Base-by-base conservation (phyloP, 1,140 invertebrate species). In the Drosophila equinoxialis region DNA sequence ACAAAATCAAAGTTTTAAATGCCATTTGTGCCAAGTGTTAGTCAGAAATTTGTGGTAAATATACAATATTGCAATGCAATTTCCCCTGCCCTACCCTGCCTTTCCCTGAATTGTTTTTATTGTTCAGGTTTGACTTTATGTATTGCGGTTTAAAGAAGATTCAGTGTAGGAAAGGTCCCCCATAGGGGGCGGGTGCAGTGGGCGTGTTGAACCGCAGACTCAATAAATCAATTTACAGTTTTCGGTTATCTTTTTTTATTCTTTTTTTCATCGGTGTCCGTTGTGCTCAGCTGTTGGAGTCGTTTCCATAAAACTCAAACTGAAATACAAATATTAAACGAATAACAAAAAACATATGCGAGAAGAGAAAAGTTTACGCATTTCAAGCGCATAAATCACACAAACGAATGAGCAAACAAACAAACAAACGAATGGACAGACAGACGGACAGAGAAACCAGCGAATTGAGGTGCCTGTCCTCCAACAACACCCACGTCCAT, bases 331-430 rank as follows among this genome's bases (percentile, higher is more conserved):
- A 51, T 51, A 51, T 51, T 20, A 51, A 51, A 7, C 45, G 20
- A 30, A 30, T 10, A 3, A 20, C 23, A 20, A 51, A 45, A 45
- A 48, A 8, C 45, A 51, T 10, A 2, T 17, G 14, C 42, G n/a
- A n/a, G 45, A 57, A 42, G 73, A 54, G 67, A 41, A 71, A 84
- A 87, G 68, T 86, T 86, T 71, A 87, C 71, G 80, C 67, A 64
- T 67, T 74, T 65, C 75, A 64, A 77, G 48, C 71, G 63, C 82
- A 86, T 86, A 86, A 86, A 86, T 87, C 82, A 87, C 76, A 77
- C 70, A 68, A 73, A 85, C 57, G 30, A 62, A 65, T 48, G 41
- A 73, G 68, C 62, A 64, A 60, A 61, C 13, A 62, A 61, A 62
- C 33, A 45, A 48, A 75, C 37, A 45, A 71, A 51, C 64, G 72